Conservation (phyloP, 2,888 invertebrate genomes). For the Isotomurus palustris region DNA sequence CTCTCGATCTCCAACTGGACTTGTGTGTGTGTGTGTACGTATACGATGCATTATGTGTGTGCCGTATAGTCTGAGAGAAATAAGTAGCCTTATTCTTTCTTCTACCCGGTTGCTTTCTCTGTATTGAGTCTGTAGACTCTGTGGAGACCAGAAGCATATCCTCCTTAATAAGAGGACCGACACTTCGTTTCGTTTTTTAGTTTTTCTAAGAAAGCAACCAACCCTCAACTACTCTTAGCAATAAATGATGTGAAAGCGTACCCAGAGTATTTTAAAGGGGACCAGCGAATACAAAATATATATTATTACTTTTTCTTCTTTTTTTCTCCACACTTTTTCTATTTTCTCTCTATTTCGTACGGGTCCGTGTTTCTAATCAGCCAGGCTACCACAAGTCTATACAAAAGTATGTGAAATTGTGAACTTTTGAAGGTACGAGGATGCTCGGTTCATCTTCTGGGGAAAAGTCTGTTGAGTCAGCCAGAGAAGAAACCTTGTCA, state of each 20-base stretch:
- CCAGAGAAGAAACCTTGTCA: background rate
- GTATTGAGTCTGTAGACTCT: no score
- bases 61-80: background rate
- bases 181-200: constrained; percentile 4
- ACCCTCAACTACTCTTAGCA: background rate
- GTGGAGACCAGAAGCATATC: no score
- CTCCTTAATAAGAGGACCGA: constrained; percentile 1
- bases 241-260: background rate
- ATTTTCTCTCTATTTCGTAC: no score
- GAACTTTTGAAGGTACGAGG: background rate
- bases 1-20: no score
- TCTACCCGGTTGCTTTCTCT: no score
- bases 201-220: no score
- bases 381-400: background rate
- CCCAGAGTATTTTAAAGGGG: constrained; percentile 1
- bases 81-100: background rate
- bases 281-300: background rate
- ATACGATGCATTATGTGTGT: background rate
- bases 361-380: constrained; percentile 5
- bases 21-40: no score
- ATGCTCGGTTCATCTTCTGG: no score
- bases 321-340: no score
- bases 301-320: no score
- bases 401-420: background rate
- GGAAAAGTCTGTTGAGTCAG: constrained; percentile 3